Conservation (phyloP, 2,888 invertebrate species). For the Chydorus sphaericus region DNA sequence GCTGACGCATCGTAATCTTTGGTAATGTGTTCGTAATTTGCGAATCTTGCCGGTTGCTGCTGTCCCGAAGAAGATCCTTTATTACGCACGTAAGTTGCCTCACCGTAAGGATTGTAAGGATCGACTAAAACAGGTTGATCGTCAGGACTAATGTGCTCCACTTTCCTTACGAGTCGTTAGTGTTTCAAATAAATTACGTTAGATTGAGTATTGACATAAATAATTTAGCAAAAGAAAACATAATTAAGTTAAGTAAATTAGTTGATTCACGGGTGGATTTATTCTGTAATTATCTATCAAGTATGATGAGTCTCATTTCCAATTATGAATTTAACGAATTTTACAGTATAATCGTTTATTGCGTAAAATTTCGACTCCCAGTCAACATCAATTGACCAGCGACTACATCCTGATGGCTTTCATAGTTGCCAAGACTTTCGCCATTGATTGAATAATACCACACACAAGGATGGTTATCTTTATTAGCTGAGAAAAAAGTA, state of each 20-base stretch:
- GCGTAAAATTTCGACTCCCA: slow-evolving; percentile 90
- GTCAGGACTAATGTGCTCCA: slow-evolving; percentile 39
- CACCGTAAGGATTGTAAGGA: slow-evolving; percentile 10
- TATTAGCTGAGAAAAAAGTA: slow-evolving; percentile 89
- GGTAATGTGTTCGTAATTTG: slow-evolving; percentile 20
- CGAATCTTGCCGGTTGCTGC: slow-evolving; percentile 8
- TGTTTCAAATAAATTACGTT: no score
- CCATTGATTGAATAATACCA: slow-evolving; percentile 99
- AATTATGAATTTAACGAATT: no score
- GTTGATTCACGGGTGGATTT: no score
- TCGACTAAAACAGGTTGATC: slow-evolving; percentile 25
- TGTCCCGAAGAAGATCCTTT: slow-evolving; percentile 23
- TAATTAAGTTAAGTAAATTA: no score
- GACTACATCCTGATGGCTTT: slow-evolving; percentile 95
- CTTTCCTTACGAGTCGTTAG: slow-evolving; percentile 51
- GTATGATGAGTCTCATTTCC: no score
- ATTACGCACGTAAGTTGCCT: slow-evolving; percentile 18
- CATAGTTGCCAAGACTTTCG: slow-evolving; percentile 88
- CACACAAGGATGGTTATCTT: slow-evolving; percentile 89
- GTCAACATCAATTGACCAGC: slow-evolving; percentile 94
- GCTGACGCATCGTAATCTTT: slow-evolving; percentile 23
- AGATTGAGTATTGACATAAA: no score
- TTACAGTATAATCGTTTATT: no score
- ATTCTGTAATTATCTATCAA: no score
- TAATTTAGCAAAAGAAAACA: no score